Evolutionary conservation across 2,797 vertebrate species (phyloP).

Genomic region (Phyllotis vaccarum): DNA sequence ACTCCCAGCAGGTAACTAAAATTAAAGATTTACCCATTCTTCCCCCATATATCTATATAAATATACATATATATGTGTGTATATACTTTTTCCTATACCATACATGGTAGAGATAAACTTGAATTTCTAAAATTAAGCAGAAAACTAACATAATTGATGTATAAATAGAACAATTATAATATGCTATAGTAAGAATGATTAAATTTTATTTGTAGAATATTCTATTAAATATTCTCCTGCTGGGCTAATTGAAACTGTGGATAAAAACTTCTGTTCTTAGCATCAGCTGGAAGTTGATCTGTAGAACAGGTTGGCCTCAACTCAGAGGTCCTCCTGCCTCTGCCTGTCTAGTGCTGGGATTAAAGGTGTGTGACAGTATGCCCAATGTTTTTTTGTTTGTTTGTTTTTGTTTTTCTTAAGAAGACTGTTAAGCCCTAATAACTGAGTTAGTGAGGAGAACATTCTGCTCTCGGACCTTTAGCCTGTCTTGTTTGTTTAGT

Average conservation of each 20-base stretch:
- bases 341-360: neutral
- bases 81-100: neutral
- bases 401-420: neutral
- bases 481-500: neutral
- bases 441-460: slow-evolving; percentile 26
- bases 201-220: neutral
- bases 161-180: neutral
- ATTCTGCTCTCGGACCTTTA: neutral
- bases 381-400: neutral
- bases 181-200: neutral
- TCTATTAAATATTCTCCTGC: neutral
- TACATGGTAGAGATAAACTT: neutral
- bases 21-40: neutral
- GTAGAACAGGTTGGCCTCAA: neutral
- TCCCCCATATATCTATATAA: neutral
- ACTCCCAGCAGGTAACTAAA: neutral
- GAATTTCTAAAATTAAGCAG: neutral
- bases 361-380: neutral
- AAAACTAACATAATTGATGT: neutral
- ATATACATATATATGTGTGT: too few species aligned
- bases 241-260: neutral
- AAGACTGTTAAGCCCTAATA: neutral
- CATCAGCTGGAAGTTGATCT: neutral
- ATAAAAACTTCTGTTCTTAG: neutral
- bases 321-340: neutral